Evolutionary conservation across 2,888 invertebrate species (phyloP).

Genomic region (Junonia oenone): DNA sequence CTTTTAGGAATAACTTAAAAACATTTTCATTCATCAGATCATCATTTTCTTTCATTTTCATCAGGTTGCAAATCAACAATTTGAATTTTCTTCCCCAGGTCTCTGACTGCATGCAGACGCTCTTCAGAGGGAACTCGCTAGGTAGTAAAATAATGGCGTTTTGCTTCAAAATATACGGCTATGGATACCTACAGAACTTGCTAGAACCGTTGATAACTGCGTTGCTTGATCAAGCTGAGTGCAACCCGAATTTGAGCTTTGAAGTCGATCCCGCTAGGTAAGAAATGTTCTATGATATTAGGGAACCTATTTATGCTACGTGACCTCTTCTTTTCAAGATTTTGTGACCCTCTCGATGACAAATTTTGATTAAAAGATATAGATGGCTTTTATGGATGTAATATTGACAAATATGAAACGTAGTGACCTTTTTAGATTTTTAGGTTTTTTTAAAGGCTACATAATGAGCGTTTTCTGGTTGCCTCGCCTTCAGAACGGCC

Average conservation of each 20-base stretch:
- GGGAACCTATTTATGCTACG: not conserved
- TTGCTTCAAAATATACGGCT: constrained; percentile 98
- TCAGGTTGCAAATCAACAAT: not conserved
- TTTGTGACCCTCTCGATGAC: too few species aligned
- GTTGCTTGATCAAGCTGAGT: constrained; percentile 80
- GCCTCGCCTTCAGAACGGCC: too few species aligned
- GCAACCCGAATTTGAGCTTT: constrained; percentile 84
- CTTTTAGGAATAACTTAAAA: too few species aligned
- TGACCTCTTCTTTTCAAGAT: too few species aligned
- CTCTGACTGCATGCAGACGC: constrained; percentile 98
- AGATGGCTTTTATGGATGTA: too few species aligned
- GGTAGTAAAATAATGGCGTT: constrained; percentile 99
- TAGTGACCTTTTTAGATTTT: too few species aligned
- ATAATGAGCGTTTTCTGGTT: too few species aligned
- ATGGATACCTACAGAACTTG: constrained; percentile 91
- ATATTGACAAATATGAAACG: too few species aligned
- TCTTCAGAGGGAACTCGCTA: constrained; percentile 97
- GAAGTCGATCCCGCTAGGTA: constrained; percentile 95
- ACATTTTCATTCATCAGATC: too few species aligned
- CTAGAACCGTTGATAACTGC: constrained; percentile 90
- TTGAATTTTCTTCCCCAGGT: constrained; percentile 58
- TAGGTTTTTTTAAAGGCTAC: too few species aligned
- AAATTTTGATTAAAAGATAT: too few species aligned
- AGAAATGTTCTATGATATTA: not conserved
- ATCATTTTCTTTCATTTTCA: too few species aligned